Evolutionary conservation across 2,888 invertebrate genomes (phyloP).

Genomic region (Pheosia gnoma): DNA sequence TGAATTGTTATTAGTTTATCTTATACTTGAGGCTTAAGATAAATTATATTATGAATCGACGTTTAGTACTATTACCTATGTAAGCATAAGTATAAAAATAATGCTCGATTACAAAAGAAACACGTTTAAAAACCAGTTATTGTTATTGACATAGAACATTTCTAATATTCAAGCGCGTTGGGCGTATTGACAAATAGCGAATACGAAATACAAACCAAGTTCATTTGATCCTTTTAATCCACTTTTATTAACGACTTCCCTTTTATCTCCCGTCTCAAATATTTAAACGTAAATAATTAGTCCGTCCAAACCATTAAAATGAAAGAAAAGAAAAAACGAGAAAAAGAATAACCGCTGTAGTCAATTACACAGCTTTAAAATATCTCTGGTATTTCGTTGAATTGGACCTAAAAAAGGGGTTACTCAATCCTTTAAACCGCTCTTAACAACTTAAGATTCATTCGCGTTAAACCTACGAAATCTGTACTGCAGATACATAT

Average conservation of each 20-base stretch:
- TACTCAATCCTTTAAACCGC: slow-evolving; percentile 75
- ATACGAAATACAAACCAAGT: slow-evolving; percentile 44
- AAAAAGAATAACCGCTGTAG: slow-evolving; percentile 61
- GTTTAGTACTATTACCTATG: too few relatives aligned
- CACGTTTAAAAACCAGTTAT: neutral
- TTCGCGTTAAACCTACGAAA: slow-evolving; percentile 70
- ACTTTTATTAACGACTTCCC: slow-evolving; percentile 61
- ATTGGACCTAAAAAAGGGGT: slow-evolving; percentile 69
- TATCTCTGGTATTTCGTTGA: slow-evolving; percentile 66
- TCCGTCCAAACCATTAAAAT: slow-evolving; percentile 50
- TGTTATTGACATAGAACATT: slow-evolving; percentile 3
- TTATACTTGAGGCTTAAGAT: slow-evolving; percentile 3
- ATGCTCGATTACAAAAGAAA: too few relatives aligned
- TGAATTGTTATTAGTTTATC: slow-evolving; percentile 32
- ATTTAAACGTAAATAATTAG: slow-evolving; percentile 68
- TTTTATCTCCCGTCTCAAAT: slow-evolving; percentile 59
- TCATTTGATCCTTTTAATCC: slow-evolving; percentile 59
- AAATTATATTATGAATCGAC: too few relatives aligned
- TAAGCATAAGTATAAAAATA: too few relatives aligned
- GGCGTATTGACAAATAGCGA: slow-evolving; percentile 31
- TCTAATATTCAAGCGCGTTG: slow-evolving; percentile 20
- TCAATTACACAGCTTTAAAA: slow-evolving; percentile 78
- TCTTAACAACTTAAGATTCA: slow-evolving; percentile 76
- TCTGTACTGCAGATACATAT: slow-evolving; percentile 59
- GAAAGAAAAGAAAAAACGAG: slow-evolving; percentile 55